Percentiles rank a stretch among this genome's conserved stretches.
phyloP scores from a whole-genome alignment of 2,888 invertebrate species.

The Tachina fera region DNA sequence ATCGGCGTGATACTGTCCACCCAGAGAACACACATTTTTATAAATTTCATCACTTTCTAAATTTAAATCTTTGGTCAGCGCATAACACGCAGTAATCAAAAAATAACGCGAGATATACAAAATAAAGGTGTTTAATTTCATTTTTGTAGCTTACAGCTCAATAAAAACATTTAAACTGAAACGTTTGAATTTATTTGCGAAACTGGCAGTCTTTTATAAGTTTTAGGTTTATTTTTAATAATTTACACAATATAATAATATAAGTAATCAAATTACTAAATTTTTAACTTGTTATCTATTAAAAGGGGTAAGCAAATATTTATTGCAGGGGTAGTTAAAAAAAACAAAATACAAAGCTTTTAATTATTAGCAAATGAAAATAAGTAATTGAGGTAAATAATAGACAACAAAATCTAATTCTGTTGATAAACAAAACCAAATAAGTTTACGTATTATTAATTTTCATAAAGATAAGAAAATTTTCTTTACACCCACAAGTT shows the following conservation, averaged over 20 bases:
- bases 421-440: not conserved
- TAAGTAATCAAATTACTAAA: not conserved
- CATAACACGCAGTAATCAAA: not conserved
- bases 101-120: conserved; percentile 7
- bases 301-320: not conserved
- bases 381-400: not conserved
- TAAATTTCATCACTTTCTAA: not conserved
- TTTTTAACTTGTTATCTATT: conserved; percentile 8
- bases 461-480: not conserved
- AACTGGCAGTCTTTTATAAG: conserved; percentile 14
- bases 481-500: not conserved
- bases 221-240: not conserved
- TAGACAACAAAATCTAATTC: not conserved
- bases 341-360: not conserved
- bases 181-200: conserved; percentile 12
- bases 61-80: not conserved
- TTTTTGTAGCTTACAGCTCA: not conserved
- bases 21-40: conserved; percentile 32
- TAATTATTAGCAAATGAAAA: conserved; percentile 1
- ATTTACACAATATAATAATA: not conserved
- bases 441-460: not conserved
- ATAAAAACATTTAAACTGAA: not conserved
- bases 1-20: conserved; percentile 66
- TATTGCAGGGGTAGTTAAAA: not conserved
- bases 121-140: not conserved